These are phyloP conservation scores for Lithosia quadra DNA, from an alignment of 2,888 invertebrate species.

Conservation along the genomic window DNA sequence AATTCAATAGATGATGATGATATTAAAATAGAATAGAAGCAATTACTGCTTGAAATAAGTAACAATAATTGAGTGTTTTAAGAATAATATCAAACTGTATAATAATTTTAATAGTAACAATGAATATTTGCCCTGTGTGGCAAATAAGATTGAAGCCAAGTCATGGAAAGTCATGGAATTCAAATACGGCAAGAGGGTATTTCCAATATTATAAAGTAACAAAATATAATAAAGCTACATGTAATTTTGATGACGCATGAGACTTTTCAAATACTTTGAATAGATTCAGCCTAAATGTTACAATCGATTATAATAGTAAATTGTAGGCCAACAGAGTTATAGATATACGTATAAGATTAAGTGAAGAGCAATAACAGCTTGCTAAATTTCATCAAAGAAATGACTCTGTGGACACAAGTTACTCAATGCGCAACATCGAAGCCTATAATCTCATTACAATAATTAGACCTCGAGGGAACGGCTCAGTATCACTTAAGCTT, in stretches of 20 bases:
- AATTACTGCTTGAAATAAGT: too few species aligned
- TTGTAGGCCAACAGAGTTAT: not conserved
- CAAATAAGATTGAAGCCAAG: too few species aligned
- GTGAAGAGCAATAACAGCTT: not conserved
- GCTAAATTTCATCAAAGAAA: not conserved
- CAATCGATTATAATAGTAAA: not conserved
- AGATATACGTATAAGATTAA: not conserved
- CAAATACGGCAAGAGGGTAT: too few species aligned
- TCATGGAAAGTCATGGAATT: too few species aligned
- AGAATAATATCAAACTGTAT: too few species aligned
- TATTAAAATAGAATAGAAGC: too few species aligned
- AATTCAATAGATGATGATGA: too few species aligned
- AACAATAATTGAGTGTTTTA: too few species aligned
- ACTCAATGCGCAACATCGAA: conserved; percentile 1
- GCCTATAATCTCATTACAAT: conserved; percentile 15
- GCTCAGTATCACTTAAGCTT: conserved; percentile 49
- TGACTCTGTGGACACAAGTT: conserved; percentile 6
- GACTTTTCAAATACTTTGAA: not conserved
- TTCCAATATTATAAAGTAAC: too few species aligned
- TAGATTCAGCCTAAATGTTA: not conserved
- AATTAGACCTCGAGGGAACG: conserved; percentile 37
- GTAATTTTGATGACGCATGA: not conserved
- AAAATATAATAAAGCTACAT: too few species aligned
- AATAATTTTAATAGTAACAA: too few species aligned
- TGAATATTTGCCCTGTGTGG: too few species aligned